These are phyloP conservation scores for Alligator sinensis DNA, from an alignment of 2,113 vertebrate species.

Conservation along the genomic window DNA sequence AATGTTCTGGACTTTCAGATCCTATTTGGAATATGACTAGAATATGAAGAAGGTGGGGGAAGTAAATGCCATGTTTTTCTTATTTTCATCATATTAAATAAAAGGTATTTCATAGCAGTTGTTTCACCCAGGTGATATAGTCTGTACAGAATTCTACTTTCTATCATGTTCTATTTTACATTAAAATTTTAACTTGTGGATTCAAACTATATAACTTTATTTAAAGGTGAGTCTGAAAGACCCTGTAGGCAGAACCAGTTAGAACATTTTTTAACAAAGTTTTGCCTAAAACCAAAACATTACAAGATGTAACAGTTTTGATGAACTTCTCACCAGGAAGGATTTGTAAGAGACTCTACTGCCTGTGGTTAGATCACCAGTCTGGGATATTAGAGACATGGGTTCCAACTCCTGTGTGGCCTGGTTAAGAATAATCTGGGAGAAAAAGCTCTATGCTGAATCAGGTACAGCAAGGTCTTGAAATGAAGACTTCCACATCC, in stretches of 20 bases:
- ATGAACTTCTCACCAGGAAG: neutral
- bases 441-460: conserved; percentile 2
- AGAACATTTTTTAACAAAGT: neutral
- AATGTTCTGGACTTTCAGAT: conserved; percentile 49
- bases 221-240: neutral
- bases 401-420: neutral
- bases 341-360: neutral
- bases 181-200: neutral
- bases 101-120: conserved; percentile 4
- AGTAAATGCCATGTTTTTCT: conserved; percentile 18
- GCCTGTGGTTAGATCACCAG: neutral
- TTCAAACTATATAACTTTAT: neutral
- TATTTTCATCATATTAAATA: conserved; percentile 21
- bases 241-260: neutral
- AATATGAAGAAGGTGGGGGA: neutral
- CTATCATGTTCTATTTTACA: neutral
- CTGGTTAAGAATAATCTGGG: neutral
- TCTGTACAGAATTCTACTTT: neutral
- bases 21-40: conserved; percentile 40
- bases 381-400: neutral
- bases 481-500: neutral
- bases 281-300: neutral
- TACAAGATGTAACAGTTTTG: neutral
- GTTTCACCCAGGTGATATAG: neutral
- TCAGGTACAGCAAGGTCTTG: neutral